Percentiles rank a stretch among this genome's conserved stretches.
These are phyloP conservation scores for Graphium colonna DNA, from an alignment of 2,888 invertebrate species.

Conservation along the genomic window DNA sequence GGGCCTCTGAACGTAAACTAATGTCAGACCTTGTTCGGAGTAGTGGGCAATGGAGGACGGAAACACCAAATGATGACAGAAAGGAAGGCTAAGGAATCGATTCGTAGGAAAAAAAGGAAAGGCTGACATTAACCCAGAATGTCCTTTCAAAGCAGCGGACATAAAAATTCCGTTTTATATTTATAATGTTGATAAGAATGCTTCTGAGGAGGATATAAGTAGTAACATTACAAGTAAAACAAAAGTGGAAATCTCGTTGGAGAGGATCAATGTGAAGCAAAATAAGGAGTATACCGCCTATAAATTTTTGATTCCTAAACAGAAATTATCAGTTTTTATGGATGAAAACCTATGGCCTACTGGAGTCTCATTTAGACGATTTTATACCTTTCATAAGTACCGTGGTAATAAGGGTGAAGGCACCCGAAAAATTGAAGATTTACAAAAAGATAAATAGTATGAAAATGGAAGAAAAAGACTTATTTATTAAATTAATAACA, in stretches of 20 bases:
- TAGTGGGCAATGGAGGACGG: too few species aligned
- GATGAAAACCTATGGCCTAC: constrained; percentile 8
- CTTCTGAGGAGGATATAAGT: not conserved
- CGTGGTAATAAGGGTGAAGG: not conserved
- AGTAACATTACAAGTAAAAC: not conserved
- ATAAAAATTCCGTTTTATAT: too few species aligned
- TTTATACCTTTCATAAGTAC: not conserved
- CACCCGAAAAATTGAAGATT: not conserved
- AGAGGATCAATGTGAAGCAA: not conserved
- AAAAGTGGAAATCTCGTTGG: not conserved
- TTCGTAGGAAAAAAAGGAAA: too few species aligned
- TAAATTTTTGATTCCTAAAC: constrained; percentile 6
- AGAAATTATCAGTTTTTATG: not conserved
- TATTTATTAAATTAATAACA: not conserved
- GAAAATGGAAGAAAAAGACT: not conserved
- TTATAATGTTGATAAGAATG: not conserved
- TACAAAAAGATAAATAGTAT: not conserved
- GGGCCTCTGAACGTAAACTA: too few species aligned
- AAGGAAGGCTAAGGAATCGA: too few species aligned
- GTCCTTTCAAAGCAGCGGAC: too few species aligned
- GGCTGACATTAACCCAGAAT: too few species aligned
- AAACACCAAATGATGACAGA: too few species aligned
- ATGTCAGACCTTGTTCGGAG: too few species aligned
- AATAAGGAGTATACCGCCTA: constrained; percentile 4
- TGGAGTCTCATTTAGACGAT: not conserved